phyloP scores from a whole-genome alignment of 2,797 vertebrate genomes.

The Muraenolepis orangiensis region DNA sequence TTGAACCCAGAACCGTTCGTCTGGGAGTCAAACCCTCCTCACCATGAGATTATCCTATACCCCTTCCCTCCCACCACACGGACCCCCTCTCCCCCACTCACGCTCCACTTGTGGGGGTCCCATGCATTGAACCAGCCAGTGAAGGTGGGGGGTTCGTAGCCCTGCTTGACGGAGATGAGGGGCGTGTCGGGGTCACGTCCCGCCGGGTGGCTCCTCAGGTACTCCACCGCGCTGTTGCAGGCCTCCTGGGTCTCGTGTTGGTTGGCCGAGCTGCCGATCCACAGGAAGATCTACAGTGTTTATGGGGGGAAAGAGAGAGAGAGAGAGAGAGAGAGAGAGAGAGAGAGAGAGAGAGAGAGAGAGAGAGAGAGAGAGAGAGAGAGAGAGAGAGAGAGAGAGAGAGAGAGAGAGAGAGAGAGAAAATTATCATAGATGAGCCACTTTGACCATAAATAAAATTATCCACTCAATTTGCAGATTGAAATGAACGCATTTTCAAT shows the following conservation, averaged over 20 bases:
- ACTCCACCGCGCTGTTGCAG: constrained; percentile 71
- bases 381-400: too few relatives aligned
- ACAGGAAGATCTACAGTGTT: constrained; percentile 80
- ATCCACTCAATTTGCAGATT: background rate
- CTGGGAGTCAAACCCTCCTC: background rate
- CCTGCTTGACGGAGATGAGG: constrained; percentile 81
- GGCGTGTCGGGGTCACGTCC: constrained; percentile 80
- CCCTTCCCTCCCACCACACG: background rate
- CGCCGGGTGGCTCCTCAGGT: constrained; percentile 83
- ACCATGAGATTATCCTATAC: too few relatives aligned
- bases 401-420: background rate
- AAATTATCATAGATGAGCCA: too few relatives aligned
- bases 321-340: background rate
- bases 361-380: background rate
- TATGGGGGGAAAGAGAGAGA: background rate
- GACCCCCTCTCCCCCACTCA: constrained; percentile 52
- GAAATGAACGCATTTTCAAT: background rate
- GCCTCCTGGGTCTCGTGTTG: constrained; percentile 79
- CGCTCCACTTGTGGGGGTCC: constrained; percentile 90
- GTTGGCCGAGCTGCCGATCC: constrained; percentile 83
- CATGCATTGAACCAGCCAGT: constrained; percentile 91
- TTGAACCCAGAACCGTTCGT: background rate
- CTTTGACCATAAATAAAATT: background rate
- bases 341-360: background rate
- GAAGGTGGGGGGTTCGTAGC: constrained; percentile 84